Evolutionary conservation across 2,113 vertebrate species (phyloP).

Genomic region (Colaptes auratus): DNA sequence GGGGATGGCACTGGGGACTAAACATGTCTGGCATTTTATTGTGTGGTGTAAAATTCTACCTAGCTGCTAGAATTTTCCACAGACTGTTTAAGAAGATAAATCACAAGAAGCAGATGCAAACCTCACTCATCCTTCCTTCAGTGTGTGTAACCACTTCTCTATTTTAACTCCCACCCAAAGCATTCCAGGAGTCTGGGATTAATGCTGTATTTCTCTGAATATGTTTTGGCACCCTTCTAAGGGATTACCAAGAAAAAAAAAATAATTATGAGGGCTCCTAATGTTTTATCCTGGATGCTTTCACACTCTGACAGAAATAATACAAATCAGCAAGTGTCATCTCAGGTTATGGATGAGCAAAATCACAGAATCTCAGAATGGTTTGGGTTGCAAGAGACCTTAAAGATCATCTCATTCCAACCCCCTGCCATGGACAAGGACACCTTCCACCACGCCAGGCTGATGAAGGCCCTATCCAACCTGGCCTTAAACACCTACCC

Average conservation of each 20-base stretch:
- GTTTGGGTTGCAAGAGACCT: too few species aligned
- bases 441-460: too few species aligned
- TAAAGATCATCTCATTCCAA: too few species aligned
- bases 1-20: not conserved
- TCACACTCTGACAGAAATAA: not conserved
- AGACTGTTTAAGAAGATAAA: not conserved
- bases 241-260: not conserved
- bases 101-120: not conserved
- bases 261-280: not conserved
- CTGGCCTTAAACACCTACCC: too few species aligned
- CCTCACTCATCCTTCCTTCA: fast-evolving
- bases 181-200: too few species aligned
- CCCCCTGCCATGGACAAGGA: too few species aligned
- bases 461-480: too few species aligned
- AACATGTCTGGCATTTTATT: fast-evolving
- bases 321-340: not conserved
- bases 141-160: not conserved
- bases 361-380: not conserved
- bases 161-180: not conserved
- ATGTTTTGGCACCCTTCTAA: not conserved
- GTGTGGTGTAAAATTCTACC: not conserved
- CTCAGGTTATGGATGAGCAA: not conserved
- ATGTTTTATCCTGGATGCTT: not conserved
- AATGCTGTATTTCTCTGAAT: not conserved
- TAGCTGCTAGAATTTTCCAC: not conserved